Evolutionary conservation across 2,888 invertebrate species (phyloP).

Genomic region (Cabera pusaria): DNA sequence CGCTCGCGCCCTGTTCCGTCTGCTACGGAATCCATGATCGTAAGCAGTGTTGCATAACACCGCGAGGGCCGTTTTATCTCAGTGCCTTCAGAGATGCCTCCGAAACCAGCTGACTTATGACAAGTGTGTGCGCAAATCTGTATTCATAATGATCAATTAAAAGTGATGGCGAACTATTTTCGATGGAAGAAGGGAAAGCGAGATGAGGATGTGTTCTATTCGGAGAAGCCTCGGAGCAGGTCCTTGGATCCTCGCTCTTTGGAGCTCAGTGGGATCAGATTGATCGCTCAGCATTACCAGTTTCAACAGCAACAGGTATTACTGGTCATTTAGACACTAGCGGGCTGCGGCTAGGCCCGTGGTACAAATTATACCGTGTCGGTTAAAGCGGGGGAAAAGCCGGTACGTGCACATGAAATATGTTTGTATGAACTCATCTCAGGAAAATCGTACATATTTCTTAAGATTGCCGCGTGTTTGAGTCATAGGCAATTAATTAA

Average conservation of each 20-base stretch:
- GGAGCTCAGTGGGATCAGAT: constrained; percentile 86
- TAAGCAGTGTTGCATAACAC: constrained; percentile 70
- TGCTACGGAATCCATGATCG: constrained; percentile 43
- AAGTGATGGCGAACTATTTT: constrained; percentile 86
- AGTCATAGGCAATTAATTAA: no score
- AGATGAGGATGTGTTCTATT: constrained; percentile 81
- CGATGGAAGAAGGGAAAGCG: constrained; percentile 87
- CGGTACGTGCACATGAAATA: no score
- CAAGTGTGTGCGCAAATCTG: constrained; percentile 40
- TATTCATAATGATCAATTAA: no score
- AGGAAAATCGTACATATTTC: no score
- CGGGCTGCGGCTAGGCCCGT: no score
- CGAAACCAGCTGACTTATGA: constrained; percentile 47
- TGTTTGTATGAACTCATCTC: no score
- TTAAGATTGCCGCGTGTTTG: no score
- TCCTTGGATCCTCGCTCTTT: constrained; percentile 89
- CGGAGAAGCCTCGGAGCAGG: constrained; percentile 87
- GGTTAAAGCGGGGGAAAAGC: no score
- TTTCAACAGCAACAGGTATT: constrained; percentile 53
- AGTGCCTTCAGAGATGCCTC: constrained; percentile 70
- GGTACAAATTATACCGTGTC: no score
- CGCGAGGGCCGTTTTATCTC: constrained; percentile 74
- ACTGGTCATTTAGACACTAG: no score
- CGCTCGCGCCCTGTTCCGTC: constrained; percentile 34
- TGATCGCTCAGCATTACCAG: constrained; percentile 76